Conservation (phyloP, 30 jellyfish, hydroid and myxozoan genomes). For the Nemopilema nomurai region DNA sequence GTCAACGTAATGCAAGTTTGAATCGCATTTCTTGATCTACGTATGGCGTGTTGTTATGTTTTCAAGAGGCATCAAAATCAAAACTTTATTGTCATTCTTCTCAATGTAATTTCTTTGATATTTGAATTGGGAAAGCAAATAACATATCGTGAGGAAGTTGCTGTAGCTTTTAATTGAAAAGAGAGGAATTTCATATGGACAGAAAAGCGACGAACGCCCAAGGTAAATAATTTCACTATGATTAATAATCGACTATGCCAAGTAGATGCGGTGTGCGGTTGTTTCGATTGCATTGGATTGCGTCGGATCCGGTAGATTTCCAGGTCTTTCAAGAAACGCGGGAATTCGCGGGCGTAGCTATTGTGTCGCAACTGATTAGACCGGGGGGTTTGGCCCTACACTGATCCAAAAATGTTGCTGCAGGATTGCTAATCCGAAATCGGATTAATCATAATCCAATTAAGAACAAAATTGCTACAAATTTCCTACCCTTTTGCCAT, state of each 20-base stretch:
- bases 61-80: not conserved
- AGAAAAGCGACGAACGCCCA: not conserved
- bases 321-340: slow-evolving; percentile 8
- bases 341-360: slow-evolving; percentile 44
- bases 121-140: not conserved
- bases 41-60: not conserved
- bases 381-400: slow-evolving; percentile 46
- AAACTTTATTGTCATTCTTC: not conserved
- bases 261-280: not conserved
- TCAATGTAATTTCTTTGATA: not conserved
- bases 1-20: not conserved
- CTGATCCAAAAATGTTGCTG: slow-evolving; percentile 33
- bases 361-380: slow-evolving; percentile 38
- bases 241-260: not conserved
- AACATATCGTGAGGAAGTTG: not conserved
- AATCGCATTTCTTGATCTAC: not conserved
- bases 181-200: not conserved
- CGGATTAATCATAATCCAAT: slow-evolving; percentile 68
- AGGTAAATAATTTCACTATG: not conserved
- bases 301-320: not conserved
- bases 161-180: not conserved
- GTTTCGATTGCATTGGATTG: not conserved
- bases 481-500: slow-evolving; percentile 92
- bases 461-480: slow-evolving; percentile 68
- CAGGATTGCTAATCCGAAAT: slow-evolving; percentile 40